Evolutionary conservation across 2,888 invertebrate species (phyloP).

Genomic region (Gerosis bhagava): DNA sequence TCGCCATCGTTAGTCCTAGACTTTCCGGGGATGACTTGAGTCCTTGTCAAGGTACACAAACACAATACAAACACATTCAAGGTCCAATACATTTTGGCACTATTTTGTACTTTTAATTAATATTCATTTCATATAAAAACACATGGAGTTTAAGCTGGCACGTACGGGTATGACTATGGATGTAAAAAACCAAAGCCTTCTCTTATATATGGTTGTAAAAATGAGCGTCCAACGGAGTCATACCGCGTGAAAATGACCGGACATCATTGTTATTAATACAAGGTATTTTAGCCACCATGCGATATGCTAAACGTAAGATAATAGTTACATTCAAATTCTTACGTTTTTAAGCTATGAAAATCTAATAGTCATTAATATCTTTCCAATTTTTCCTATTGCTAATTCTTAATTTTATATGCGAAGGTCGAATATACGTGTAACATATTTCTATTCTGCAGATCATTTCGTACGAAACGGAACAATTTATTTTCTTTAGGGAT

Average conservation of each 20-base stretch:
- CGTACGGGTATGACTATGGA: slow-evolving; percentile 60
- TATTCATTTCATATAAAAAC: slow-evolving; percentile 47
- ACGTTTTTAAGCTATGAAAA: no score
- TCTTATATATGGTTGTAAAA: slow-evolving; percentile 76
- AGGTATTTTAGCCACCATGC: slow-evolving; percentile 37
- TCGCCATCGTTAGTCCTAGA: slow-evolving; percentile 78
- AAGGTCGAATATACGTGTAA: no score
- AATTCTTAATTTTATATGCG: no score
- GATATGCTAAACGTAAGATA: neutral
- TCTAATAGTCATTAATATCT: no score
- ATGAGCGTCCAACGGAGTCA: slow-evolving; percentile 63
- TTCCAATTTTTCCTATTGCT: no score
- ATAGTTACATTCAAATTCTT: no score
- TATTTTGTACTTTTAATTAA: slow-evolving; percentile 31
- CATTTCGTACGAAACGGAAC: no score
- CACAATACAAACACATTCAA: slow-evolving; percentile 60
- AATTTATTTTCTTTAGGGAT: no score
- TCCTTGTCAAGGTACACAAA: slow-evolving; percentile 61
- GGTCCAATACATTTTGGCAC: slow-evolving; percentile 58
- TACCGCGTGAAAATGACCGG: slow-evolving; percentile 74
- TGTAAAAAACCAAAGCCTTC: slow-evolving; percentile 68
- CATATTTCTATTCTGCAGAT: no score
- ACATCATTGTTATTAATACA: slow-evolving; percentile 76
- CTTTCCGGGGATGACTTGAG: slow-evolving; percentile 73
- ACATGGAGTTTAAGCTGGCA: slow-evolving; percentile 39